Conservation (phyloP, 2,888 invertebrate species). For the Silvanus unidentatus region DNA sequence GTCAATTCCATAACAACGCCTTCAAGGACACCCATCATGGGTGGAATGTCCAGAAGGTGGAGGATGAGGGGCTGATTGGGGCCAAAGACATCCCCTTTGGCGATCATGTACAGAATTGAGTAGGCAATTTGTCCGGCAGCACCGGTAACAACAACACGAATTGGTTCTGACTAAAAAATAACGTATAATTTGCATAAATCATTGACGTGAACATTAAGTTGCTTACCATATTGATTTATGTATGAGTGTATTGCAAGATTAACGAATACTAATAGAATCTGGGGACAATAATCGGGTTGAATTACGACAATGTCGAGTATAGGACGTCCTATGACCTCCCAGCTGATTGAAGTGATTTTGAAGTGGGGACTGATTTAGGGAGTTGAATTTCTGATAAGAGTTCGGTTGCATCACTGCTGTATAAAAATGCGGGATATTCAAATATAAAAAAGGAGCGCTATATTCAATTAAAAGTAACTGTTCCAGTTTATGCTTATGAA, state of each 20-base stretch:
- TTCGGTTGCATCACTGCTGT: too few species aligned
- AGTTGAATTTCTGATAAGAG: too few species aligned
- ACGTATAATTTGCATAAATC: background rate
- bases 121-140: constrained; percentile 99
- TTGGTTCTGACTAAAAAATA: constrained; percentile 66
- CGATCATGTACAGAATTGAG: constrained; percentile 88
- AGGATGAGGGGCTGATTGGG: constrained; percentile 78
- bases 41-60: constrained; percentile 89
- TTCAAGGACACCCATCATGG: constrained; percentile 93
- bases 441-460: too few species aligned
- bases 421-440: too few species aligned
- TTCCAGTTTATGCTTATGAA: too few species aligned
- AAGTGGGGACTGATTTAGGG: too few species aligned
- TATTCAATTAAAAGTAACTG: too few species aligned
- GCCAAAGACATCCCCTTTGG: constrained; percentile 95
- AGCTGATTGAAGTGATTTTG: too few species aligned
- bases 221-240: background rate
- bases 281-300: background rate
- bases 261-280: background rate
- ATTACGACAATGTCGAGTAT: background rate
- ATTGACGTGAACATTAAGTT: background rate
- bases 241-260: background rate
- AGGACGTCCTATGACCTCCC: constrained; percentile 6
- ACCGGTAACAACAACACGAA: constrained; percentile 93
- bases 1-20: constrained; percentile 97